Percentiles rank a stretch among this genome's conserved stretches.
Conservation (phyloP, 53 echinoderm and acorn worm genomes). For the Mesocentrotus franciscanus region DNA sequence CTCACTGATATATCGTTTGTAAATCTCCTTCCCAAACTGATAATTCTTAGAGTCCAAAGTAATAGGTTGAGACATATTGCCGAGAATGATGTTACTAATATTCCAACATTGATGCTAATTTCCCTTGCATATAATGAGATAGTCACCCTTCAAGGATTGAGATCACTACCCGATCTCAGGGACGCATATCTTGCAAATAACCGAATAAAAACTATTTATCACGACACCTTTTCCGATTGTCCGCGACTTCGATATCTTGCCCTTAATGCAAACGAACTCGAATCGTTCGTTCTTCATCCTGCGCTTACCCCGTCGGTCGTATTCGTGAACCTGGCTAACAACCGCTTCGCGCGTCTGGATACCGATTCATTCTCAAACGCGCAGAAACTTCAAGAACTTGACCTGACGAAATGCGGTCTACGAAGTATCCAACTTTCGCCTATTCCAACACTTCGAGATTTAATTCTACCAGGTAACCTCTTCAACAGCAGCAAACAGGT, state of each 20-base stretch:
- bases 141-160: background rate
- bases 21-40: background rate
- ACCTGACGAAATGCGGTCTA: background rate
- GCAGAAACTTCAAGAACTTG: constrained; percentile 1
- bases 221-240: background rate
- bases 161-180: background rate
- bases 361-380: background rate
- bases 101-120: background rate
- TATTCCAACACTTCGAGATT: background rate
- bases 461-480: background rate
- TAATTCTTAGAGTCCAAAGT: background rate
- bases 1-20: background rate
- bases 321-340: background rate
- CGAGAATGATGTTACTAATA: background rate
- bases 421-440: background rate
- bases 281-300: background rate
- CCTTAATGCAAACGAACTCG: background rate
- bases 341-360: background rate
- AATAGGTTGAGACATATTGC: background rate
- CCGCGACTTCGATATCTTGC: background rate
- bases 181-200: background rate
- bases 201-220: background rate
- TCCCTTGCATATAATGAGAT: background rate
- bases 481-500: background rate
- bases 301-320: background rate